Evolutionary conservation across 2,888 invertebrate genomes (phyloP).

Genomic region (Mythimna ferrago): DNA sequence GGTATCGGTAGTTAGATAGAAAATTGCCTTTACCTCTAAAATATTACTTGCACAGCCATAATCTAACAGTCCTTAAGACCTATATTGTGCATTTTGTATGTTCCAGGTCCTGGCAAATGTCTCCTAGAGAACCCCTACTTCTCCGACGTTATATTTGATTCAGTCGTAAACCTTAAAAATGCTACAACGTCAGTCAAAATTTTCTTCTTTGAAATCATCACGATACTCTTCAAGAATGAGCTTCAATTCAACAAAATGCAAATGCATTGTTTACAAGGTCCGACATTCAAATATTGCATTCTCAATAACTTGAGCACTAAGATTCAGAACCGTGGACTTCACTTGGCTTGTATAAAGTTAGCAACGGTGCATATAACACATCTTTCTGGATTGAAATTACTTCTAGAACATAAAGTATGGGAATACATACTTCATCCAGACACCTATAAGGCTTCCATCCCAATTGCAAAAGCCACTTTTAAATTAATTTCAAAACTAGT

Average conservation of each 20-base stretch:
- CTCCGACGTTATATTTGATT: slow-evolving; percentile 68
- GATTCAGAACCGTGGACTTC: slow-evolving; percentile 51
- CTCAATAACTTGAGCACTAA: slow-evolving; percentile 45
- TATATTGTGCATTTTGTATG: slow-evolving; percentile 9
- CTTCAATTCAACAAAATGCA: slow-evolving; percentile 71
- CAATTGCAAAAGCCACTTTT: slow-evolving; percentile 60
- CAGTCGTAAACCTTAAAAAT: slow-evolving; percentile 60
- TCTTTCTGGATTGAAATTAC: slow-evolving; percentile 65
- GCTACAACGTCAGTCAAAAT: slow-evolving; percentile 65
- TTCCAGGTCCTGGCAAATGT: slow-evolving; percentile 69
- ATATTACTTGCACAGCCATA: too few relatives aligned
- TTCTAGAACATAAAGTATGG: slow-evolving; percentile 65
- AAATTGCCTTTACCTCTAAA: too few relatives aligned
- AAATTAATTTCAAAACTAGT: slow-evolving; percentile 66
- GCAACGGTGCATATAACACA: slow-evolving; percentile 63
- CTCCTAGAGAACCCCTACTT: slow-evolving; percentile 70
- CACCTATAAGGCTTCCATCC: slow-evolving; percentile 49
- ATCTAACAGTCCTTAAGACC: not conserved
- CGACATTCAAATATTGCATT: slow-evolving; percentile 50
- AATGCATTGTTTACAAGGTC: slow-evolving; percentile 58
- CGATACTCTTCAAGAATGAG: slow-evolving; percentile 69
- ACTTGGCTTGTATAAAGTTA: slow-evolving; percentile 63
- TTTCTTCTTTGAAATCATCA: slow-evolving; percentile 67
- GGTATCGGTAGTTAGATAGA: not conserved
- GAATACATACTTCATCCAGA: slow-evolving; percentile 52